phyloP scores from a whole-genome alignment of 2,797 vertebrate species.

The Lepilemur septentrionalis region DNA sequence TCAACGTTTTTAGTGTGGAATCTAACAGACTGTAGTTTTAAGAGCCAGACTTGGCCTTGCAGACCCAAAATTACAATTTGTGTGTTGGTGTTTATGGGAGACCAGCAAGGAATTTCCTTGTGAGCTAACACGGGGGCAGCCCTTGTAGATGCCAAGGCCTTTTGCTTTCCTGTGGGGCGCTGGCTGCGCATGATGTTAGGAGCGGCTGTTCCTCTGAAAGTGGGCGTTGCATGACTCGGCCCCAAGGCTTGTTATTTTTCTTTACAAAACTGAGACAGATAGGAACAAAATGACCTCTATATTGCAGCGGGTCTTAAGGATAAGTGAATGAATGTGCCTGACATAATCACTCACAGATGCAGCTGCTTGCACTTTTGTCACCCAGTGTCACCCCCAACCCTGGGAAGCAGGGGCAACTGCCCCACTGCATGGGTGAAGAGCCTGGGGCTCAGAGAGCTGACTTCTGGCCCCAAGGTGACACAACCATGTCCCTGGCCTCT shows the following conservation, averaged over 20 bases:
- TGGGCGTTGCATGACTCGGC: background rate
- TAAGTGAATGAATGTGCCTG: background rate
- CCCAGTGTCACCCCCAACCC: background rate
- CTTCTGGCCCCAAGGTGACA: background rate
- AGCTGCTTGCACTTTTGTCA: background rate
- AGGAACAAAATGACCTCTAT: background rate
- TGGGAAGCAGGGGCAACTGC: too few species aligned
- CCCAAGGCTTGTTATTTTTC: background rate
- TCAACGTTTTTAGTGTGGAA: background rate
- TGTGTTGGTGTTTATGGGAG: background rate
- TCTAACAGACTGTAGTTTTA: background rate
- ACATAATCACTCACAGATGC: background rate
- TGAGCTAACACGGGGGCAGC: too few species aligned
- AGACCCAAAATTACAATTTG: background rate
- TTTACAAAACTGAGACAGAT: background rate
- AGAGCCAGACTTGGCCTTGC: background rate
- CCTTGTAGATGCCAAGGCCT: background rate
- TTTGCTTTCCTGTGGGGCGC: background rate
- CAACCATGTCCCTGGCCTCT: background rate
- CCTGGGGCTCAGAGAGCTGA: background rate
- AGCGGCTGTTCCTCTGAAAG: background rate
- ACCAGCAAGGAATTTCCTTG: background rate
- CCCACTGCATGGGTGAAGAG: background rate
- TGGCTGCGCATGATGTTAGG: background rate
- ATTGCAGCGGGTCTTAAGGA: background rate